Evolutionary conservation across 1,140 invertebrate species (phyloP).

Genomic region (Heliconius hermathena): DNA sequence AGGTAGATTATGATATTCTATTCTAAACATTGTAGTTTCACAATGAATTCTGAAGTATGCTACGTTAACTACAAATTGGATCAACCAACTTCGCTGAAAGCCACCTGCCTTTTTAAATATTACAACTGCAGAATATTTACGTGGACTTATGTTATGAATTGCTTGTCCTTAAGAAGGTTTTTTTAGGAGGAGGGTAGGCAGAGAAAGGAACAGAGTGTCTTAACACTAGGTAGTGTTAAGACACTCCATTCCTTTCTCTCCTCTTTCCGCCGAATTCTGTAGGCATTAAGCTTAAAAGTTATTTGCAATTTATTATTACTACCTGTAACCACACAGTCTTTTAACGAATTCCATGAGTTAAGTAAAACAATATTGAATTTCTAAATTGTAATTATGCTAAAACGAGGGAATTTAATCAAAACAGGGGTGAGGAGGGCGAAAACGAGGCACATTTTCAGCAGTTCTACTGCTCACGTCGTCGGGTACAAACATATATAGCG

Average conservation of each 20-base stretch:
- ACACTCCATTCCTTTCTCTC: too few relatives aligned
- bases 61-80: constrained; percentile 6
- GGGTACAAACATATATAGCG: neutral
- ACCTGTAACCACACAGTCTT: neutral
- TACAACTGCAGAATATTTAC: neutral
- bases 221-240: too few relatives aligned
- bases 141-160: neutral
- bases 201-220: too few relatives aligned
- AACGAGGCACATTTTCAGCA: constrained; percentile 1
- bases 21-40: neutral
- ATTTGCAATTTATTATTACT: neutral
- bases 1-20: neutral
- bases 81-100: neutral
- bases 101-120: neutral
- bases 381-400: neutral
- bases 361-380: neutral
- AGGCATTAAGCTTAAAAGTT: too few relatives aligned
- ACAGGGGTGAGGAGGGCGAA: neutral
- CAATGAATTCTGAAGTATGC: neutral
- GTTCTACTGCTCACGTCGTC: neutral
- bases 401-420: neutral
- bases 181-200: neutral
- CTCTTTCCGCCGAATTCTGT: too few relatives aligned
- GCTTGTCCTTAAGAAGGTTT: neutral
- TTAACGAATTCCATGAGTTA: neutral